Evolutionary conservation across 2,888 invertebrate genomes (phyloP).

Genomic region (Athalia rosae): DNA sequence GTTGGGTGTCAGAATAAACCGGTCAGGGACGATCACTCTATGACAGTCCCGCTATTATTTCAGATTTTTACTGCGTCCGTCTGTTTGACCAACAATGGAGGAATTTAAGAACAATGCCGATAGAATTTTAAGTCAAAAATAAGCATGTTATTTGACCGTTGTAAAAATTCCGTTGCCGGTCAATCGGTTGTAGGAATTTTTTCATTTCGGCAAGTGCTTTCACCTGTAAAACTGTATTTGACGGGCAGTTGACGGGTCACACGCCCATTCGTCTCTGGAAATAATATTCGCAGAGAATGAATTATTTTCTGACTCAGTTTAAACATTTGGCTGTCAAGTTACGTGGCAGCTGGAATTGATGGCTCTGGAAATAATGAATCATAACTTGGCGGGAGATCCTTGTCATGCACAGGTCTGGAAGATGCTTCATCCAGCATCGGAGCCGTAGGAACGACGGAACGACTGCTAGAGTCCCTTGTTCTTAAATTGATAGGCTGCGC

Average conservation of each 20-base stretch:
- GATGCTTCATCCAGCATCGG: conserved; percentile 70
- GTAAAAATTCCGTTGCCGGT: neutral
- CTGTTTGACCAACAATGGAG: neutral
- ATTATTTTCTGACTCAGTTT: neutral
- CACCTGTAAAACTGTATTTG: neutral
- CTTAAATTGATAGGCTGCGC: conserved; percentile 57
- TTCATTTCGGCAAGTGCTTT: neutral
- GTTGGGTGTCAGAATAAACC: neutral
- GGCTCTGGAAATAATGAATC: conserved; percentile 76
- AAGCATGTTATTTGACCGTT: neutral
- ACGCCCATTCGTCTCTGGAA: neutral
- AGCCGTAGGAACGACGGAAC: conserved; percentile 65
- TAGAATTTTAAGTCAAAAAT: neutral
- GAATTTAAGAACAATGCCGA: conserved; percentile 4
- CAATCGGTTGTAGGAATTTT: neutral
- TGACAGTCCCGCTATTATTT: conserved; percentile 38
- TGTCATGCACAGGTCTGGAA: conserved; percentile 71
- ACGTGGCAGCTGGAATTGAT: conserved; percentile 60
- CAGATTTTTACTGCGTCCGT: conserved; percentile 5
- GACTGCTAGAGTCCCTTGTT: conserved; percentile 59
- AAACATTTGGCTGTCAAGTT: conserved; percentile 32
- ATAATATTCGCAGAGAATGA: no score
- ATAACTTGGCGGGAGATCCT: conserved; percentile 77
- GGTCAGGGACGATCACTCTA: neutral
- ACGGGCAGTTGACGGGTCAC: neutral